Evolutionary conservation across 2,113 vertebrate genomes (phyloP).

Genomic region (Coreoperca whiteheadi): DNA sequence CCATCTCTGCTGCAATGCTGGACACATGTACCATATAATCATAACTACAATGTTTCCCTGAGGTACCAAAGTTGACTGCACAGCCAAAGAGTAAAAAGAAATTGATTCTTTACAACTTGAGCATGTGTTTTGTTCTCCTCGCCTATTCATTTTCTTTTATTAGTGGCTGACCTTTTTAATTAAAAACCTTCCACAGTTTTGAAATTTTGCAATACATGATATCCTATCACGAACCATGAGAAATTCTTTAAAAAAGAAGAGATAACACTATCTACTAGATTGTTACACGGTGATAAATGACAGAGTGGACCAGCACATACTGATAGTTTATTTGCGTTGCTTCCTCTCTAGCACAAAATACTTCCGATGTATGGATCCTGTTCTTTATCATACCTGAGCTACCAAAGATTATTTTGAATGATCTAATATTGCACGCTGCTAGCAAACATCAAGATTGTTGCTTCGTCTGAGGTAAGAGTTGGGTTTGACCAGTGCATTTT

Average conservation of each 20-base stretch:
- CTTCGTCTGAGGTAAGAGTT: not conserved
- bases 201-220: slow-evolving; percentile 48
- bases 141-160: slow-evolving; percentile 23
- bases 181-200: not conserved
- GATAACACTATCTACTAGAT: slow-evolving; percentile 60
- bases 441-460: not conserved
- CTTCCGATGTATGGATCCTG: slow-evolving; percentile 53
- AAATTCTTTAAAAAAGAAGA: slow-evolving; percentile 32
- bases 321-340: slow-evolving; percentile 29
- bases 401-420: slow-evolving; percentile 22
- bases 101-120: slow-evolving; percentile 31
- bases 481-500: not conserved
- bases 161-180: not conserved
- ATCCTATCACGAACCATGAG: slow-evolving; percentile 44
- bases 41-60: slow-evolving; percentile 54
- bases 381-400: slow-evolving; percentile 72
- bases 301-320: slow-evolving; percentile 13
- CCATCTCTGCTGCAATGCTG: slow-evolving; percentile 58
- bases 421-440: not conserved
- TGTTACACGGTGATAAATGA: slow-evolving; percentile 50
- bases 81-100: slow-evolving; percentile 32
- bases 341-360: slow-evolving; percentile 65
- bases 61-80: slow-evolving; percentile 38
- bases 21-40: slow-evolving; percentile 60
- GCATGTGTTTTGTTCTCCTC: slow-evolving; percentile 13